phyloP scores from a whole-genome alignment of 2,797 vertebrate genomes.

The Microhierax caerulescens region DNA sequence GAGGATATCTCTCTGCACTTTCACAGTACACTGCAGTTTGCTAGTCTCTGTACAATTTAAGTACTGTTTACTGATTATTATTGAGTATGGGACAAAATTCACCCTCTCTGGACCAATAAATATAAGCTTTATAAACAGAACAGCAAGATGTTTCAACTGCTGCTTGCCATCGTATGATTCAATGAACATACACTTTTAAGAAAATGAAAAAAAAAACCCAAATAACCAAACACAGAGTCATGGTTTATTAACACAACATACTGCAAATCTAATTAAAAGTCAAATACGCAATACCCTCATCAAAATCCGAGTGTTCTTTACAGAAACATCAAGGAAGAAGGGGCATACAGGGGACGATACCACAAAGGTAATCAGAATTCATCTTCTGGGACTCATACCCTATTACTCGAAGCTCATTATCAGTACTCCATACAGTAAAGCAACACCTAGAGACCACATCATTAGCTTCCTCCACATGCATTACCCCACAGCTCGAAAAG shows the following conservation, averaged over 20 bases:
- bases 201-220: constrained; percentile 7
- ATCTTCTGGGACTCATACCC: constrained; percentile 86
- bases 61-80: constrained; percentile 53
- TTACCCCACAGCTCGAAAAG: constrained; percentile 80
- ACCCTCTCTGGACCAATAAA: constrained; percentile 6
- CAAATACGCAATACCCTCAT: constrained; percentile 74
- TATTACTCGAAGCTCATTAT: constrained; percentile 91
- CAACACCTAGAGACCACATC: constrained; percentile 87
- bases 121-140: not conserved
- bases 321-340: constrained; percentile 79
- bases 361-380: constrained; percentile 89
- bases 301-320: constrained; percentile 79
- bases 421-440: constrained; percentile 79
- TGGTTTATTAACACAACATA: constrained; percentile 66
- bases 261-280: constrained; percentile 80
- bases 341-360: constrained; percentile 69
- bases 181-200: not conserved
- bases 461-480: constrained; percentile 83
- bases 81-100: constrained; percentile 15
- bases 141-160: not conserved
- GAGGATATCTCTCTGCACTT: constrained; percentile 17
- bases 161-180: not conserved
- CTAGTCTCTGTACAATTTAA: constrained; percentile 30
- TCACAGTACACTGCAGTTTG: constrained; percentile 15
- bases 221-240: not conserved